Conservation (phyloP, 1,140 invertebrate genomes). For the Zaprionus nigranus region DNA sequence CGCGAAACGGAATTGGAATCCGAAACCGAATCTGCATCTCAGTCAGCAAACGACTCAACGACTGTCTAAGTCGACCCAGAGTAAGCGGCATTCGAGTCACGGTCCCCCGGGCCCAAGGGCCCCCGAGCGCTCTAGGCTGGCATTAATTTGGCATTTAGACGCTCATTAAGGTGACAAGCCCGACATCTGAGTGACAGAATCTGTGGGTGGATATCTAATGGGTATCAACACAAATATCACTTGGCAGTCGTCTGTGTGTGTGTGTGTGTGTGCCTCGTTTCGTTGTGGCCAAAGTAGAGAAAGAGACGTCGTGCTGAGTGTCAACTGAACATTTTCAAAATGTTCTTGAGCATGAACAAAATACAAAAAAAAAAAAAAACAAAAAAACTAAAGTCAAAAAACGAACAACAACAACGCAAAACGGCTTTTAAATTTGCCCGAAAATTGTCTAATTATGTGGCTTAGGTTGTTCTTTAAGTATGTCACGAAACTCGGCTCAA, state of each 20-base stretch:
- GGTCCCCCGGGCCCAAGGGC: conserved; percentile 39
- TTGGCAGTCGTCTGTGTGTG: background rate
- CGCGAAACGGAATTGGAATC: conserved; percentile 24
- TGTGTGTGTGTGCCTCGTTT: background rate
- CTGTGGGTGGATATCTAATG: conserved; percentile 52
- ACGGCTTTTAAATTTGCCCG: background rate
- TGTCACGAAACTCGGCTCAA: background rate
- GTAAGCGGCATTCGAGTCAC: conserved; percentile 38
- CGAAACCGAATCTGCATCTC: conserved; percentile 15
- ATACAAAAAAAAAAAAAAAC: too few species aligned
- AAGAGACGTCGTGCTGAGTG: conserved; percentile 2
- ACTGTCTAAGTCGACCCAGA: conserved; percentile 19
- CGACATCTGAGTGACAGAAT: conserved; percentile 64
- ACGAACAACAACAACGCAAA: background rate
- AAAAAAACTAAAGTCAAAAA: background rate
- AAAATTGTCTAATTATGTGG: conserved; percentile 8
- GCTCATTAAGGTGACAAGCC: conserved; percentile 67
- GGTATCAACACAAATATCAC: conserved; percentile 19
- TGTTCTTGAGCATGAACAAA: conserved; percentile 2
- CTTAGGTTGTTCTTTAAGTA: conserved; percentile 10
- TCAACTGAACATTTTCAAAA: conserved; percentile 1
- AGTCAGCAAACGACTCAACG: background rate
- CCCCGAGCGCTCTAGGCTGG: conserved; percentile 24
- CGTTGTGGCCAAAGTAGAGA: background rate
- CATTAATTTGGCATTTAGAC: conserved; percentile 73